These are phyloP conservation scores for Ceratina calcarata DNA, from an alignment of 1,140 invertebrate species.

Conservation along the genomic window DNA sequence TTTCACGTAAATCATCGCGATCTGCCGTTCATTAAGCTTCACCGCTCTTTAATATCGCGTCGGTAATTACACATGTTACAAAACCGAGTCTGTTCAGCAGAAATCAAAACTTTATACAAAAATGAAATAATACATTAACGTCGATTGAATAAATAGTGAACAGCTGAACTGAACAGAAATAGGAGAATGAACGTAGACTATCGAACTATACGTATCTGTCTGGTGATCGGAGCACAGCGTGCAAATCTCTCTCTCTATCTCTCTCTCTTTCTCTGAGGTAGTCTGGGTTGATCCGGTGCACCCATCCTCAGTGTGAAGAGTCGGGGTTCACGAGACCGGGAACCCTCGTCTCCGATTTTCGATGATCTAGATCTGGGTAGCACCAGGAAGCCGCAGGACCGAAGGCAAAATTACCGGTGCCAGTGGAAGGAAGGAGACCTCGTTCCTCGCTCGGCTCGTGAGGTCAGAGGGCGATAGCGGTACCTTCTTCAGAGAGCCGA, in stretches of 20 bases:
- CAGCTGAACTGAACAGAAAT: too few relatives aligned
- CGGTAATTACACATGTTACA: too few relatives aligned
- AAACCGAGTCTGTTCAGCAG: too few relatives aligned
- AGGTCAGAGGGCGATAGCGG: conserved; percentile 80
- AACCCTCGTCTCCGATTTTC: conserved; percentile 62
- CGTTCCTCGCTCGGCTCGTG: conserved; percentile 68
- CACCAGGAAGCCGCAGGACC: conserved; percentile 75
- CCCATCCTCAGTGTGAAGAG: conserved; percentile 1
- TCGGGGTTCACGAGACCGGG: conserved; percentile 12
- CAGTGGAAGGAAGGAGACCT: conserved; percentile 73
- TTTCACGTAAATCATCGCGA: conserved; percentile 16
- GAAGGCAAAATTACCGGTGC: conserved; percentile 76
- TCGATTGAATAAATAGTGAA: not conserved
- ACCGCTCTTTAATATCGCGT: too few relatives aligned
- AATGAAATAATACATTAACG: too few relatives aligned
- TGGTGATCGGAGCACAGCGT: conserved; percentile 18
- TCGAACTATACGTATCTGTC: conserved; percentile 2
- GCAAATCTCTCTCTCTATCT: not conserved
- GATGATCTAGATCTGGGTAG: conserved; percentile 72
- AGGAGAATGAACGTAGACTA: not conserved
- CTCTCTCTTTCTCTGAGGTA: not conserved
- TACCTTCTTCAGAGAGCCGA: conserved; percentile 69
- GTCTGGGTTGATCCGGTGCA: not conserved
- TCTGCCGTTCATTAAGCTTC: too few relatives aligned
- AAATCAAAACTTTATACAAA: too few relatives aligned